A percentile compares a stretch with the other conserved stretches of the same genome.
Evolutionary conservation across 1,140 invertebrate species (phyloP).

Genomic region (Brachionus calyciflorus): DNA sequence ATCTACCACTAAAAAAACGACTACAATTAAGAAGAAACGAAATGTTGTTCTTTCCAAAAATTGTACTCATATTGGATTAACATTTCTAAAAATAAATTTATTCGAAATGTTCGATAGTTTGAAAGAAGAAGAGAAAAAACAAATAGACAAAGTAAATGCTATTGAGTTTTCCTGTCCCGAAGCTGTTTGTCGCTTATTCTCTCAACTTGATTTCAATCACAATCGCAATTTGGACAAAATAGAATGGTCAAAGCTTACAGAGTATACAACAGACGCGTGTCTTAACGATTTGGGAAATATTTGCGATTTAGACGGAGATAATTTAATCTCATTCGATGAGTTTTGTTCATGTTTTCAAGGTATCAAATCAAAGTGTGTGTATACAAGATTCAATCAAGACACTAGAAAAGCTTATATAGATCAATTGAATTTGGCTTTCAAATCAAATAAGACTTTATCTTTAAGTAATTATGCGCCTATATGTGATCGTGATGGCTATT

Average conservation of each 20-base stretch:
- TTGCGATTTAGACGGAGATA: neutral
- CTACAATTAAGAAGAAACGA: neutral
- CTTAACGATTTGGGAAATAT: neutral
- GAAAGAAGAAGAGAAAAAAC: neutral
- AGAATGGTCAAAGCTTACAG: conserved; percentile 14
- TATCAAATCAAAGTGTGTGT: neutral
- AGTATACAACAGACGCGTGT: neutral
- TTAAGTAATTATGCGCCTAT: neutral
- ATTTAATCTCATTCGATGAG: neutral
- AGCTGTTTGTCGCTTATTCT: conserved; percentile 1
- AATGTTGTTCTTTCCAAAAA: neutral
- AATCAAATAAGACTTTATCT: neutral
- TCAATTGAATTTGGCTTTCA: neutral
- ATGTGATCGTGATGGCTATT: conserved; percentile 24
- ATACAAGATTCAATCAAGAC: neutral
- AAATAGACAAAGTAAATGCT: conserved; percentile 4
- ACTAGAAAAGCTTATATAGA: neutral
- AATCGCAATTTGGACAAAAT: neutral
- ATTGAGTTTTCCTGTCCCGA: conserved; percentile 23
- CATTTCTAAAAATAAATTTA: neutral
- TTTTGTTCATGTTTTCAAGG: conserved; percentile 27
- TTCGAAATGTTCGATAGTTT: neutral
- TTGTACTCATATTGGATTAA: neutral
- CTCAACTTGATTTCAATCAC: conserved; percentile 13
- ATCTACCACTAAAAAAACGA: neutral